Base-by-base conservation (phyloP, 2,888 invertebrate genomes). In the Bombylius discolor region DNA sequence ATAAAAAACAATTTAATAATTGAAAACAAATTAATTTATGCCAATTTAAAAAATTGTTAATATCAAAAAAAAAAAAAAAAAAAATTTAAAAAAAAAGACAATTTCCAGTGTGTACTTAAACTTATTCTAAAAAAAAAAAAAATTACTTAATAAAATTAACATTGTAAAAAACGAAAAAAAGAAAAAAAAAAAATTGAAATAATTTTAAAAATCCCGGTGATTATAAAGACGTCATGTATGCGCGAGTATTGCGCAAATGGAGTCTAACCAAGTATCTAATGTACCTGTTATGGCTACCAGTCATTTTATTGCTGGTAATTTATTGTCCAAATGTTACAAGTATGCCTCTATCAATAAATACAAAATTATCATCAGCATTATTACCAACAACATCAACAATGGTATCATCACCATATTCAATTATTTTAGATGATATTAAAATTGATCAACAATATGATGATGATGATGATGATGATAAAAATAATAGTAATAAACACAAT, bases 171-270 rank as follows among this genome's bases (percentile, higher is more conserved):
- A 23, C 23, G 23, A 23, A 1, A 23, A 3, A 23, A 23, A 23
- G 3, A 2, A 23, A 23, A 23, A 23, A 1, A 23, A 23, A 23
- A 11, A 9, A 31, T 47, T 47, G 31, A 31, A 31, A 47, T 31
- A 47, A 9, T 31, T 14, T 14, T 14, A 31, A 51, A 53, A 48
- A 45, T 49, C 11, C 39, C 39, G 39, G 49, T 52, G 59, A 58
- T 58, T 54, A 56, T 45, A 56, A 59, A 68, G 70, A 74, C 74
- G 74, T 71, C 74, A 74, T 74, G 74, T 69, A 74, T 75, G 74
- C 74, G 74, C 75, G 72, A 70, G 67, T 70, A 69, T 69, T 74
- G 74, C 74, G 74, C 74, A 75, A 73, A 74, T 74, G 75, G 73
- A 74, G 72, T 74, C 69, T 71, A 68, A 70, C 70, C 68, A 72